Percentiles rank a stretch among this genome's conserved stretches.
phyloP scores from a whole-genome alignment of 1,140 invertebrate genomes.

The Tigriopus japonicus region DNA sequence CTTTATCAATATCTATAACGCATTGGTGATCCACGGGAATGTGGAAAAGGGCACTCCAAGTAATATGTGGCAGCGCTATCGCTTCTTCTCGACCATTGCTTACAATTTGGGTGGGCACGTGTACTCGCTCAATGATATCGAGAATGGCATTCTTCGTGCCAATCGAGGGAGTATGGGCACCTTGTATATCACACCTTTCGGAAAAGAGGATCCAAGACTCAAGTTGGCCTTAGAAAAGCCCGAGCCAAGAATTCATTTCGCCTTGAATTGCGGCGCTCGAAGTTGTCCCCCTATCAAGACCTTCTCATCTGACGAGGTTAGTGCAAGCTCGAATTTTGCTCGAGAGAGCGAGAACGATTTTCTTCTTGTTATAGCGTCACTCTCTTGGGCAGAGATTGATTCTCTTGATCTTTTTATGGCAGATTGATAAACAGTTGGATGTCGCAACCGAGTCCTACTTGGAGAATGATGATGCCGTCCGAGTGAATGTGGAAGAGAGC shows the following conservation, averaged over 20 bases:
- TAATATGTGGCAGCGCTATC: slow-evolving; percentile 14
- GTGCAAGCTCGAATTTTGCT: neutral
- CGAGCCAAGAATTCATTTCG: slow-evolving; percentile 19
- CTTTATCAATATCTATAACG: slow-evolving; percentile 20
- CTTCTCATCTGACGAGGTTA: slow-evolving; percentile 6
- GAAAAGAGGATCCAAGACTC: slow-evolving; percentile 15
- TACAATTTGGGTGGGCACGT: slow-evolving; percentile 16
- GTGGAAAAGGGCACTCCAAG: slow-evolving; percentile 15
- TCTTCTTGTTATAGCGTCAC: neutral
- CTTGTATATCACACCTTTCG: slow-evolving; percentile 17
- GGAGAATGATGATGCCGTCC: slow-evolving; percentile 16
- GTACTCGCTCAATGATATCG: slow-evolving; percentile 18
- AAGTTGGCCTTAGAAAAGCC: slow-evolving; percentile 2
- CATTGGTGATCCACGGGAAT: slow-evolving; percentile 17
- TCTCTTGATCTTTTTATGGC: neutral
- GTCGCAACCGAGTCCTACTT: slow-evolving; percentile 17
- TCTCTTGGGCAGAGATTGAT: too few relatives aligned
- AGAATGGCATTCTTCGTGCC: slow-evolving; percentile 17
- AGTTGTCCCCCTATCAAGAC: slow-evolving; percentile 19
- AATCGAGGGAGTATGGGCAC: slow-evolving; percentile 13
- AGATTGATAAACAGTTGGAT: slow-evolving; percentile 15
- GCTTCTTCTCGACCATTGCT: slow-evolving; percentile 16
- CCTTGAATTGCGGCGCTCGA: slow-evolving; percentile 18
- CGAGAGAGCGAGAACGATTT: neutral
- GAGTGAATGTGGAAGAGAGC: slow-evolving; percentile 9